phyloP scores from a whole-genome alignment of 1,140 invertebrate genomes.

The Bicyclus anynana region DNA sequence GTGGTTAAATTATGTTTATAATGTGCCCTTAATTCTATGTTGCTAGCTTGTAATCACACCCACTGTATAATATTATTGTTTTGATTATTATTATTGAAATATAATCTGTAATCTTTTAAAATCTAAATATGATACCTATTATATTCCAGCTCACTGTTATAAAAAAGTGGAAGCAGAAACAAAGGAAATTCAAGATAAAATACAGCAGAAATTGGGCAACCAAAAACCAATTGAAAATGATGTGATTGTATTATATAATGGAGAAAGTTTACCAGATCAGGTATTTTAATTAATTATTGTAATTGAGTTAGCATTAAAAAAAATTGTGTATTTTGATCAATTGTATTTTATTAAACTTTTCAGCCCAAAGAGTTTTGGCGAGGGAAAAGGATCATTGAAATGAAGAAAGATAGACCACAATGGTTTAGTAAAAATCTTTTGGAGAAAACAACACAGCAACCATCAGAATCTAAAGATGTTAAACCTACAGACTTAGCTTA shows the following conservation, averaged over 20 bases:
- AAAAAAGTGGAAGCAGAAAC: conserved; percentile 88
- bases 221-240: conserved; percentile 86
- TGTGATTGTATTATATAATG: conserved; percentile 90
- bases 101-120: no score
- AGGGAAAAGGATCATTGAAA: conserved; percentile 67
- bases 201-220: conserved; percentile 83
- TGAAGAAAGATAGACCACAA: conserved; percentile 65
- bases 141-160: conserved; percentile 85
- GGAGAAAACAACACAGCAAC: conserved; percentile 84
- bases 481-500: conserved; percentile 85
- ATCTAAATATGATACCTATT: no score
- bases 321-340: background rate
- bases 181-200: conserved; percentile 84
- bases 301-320: no score
- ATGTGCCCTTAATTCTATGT: no score
- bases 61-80: no score
- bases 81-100: no score
- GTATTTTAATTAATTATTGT: conserved; percentile 35
- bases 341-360: conserved; percentile 27
- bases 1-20: no score
- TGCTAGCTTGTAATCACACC: no score
- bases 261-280: conserved; percentile 80
- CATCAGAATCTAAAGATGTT: conserved; percentile 81
- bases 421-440: conserved; percentile 85
- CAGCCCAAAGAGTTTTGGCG: conserved; percentile 67